A percentile compares a stretch with the other conserved stretches of the same genome.
These are phyloP conservation scores for Graptemys geographica DNA, from an alignment of 2,797 vertebrate genomes.

Conservation along the genomic window DNA sequence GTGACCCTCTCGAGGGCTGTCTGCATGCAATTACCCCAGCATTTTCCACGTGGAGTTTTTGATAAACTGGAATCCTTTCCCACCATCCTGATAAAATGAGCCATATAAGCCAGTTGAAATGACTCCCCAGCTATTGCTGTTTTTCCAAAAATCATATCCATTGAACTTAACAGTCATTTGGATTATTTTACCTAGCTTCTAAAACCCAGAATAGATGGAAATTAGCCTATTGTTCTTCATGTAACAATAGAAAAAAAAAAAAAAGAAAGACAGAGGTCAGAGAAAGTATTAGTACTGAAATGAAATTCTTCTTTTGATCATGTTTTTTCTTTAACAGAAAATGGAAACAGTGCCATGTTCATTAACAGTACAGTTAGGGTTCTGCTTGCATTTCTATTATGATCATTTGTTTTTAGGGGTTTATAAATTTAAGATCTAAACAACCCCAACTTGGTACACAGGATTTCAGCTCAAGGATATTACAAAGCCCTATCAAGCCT, in stretches of 20 bases:
- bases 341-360: not conserved
- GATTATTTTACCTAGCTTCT: constrained; percentile 31
- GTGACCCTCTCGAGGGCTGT: not conserved
- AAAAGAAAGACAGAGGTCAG: not conserved
- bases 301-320: not conserved
- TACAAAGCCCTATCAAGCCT: not conserved
- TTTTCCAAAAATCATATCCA: constrained; percentile 31
- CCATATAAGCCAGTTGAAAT: constrained; percentile 42
- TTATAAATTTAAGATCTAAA: not conserved
- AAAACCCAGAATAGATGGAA: constrained; percentile 70
- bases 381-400: not conserved
- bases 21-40: not conserved
- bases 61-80: constrained; percentile 54
- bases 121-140: not conserved
- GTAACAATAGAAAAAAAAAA: constrained; percentile 52
- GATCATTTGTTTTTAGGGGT: not conserved
- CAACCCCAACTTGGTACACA: fast-evolving
- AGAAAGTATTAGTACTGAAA: not conserved
- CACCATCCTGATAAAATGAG: constrained; percentile 35
- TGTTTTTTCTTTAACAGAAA: not conserved
- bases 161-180: constrained; percentile 15
- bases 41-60: not conserved
- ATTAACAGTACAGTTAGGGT: not conserved
- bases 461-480: not conserved
- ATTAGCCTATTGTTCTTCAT: constrained; percentile 51